Percentiles rank a stretch among this genome's conserved stretches.
Evolutionary conservation across 2,797 vertebrate species (phyloP).

Genomic region (Lemur catta): DNA sequence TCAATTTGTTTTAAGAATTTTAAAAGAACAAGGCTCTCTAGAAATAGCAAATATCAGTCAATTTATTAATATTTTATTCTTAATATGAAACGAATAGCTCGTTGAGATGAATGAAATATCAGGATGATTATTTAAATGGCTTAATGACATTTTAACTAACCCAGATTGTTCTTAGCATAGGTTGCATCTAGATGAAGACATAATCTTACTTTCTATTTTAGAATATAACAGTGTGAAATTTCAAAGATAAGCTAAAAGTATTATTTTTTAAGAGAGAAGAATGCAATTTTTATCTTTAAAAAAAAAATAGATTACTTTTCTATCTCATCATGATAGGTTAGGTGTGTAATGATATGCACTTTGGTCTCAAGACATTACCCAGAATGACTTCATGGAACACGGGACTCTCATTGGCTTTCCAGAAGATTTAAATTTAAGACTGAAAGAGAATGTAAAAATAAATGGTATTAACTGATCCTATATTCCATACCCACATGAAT

Average conservation of each 20-base stretch:
- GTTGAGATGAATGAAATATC: not conserved
- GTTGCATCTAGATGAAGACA: not conserved
- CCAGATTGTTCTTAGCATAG: not conserved
- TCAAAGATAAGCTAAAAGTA: not conserved
- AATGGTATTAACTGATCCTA: not conserved
- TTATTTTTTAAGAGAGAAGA: not conserved
- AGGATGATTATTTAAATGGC: not conserved
- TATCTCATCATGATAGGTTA: constrained; percentile 21
- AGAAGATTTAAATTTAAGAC: constrained; percentile 29
- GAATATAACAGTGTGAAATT: not conserved
- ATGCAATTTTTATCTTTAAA: not conserved
- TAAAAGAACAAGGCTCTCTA: constrained; percentile 1
- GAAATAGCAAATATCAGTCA: not conserved
- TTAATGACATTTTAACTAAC: not conserved
- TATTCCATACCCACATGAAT: not conserved
- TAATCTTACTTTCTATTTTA: not conserved
- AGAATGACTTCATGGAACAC: not conserved
- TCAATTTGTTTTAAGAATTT: constrained; percentile 21
- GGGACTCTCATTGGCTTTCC: not conserved
- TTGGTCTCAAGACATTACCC: constrained; percentile 37
- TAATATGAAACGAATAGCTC: not conserved
- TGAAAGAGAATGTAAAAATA: not conserved
- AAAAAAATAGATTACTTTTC: not conserved
- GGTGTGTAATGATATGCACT: not conserved
- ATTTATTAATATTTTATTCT: not conserved